A percentile compares a stretch with the other conserved stretches of the same genome.
These are phyloP conservation scores for Terrapene triunguis DNA, from an alignment of 2,113 vertebrate genomes.

Conservation along the genomic window DNA sequence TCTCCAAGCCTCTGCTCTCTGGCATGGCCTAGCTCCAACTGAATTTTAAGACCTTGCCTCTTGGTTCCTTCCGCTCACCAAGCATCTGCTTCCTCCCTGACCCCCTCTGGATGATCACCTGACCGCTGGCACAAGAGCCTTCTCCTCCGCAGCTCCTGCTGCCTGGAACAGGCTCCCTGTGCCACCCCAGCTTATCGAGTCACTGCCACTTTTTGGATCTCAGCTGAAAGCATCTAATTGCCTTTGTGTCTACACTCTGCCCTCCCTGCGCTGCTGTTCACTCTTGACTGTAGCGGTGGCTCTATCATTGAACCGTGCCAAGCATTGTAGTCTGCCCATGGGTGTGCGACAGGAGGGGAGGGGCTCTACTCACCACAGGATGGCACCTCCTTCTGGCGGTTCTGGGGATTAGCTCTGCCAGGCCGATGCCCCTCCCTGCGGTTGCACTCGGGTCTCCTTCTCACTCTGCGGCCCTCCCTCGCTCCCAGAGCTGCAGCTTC, in stretches of 20 bases:
- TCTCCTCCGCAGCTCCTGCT: not conserved
- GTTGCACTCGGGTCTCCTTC: not conserved
- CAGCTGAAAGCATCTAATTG: not conserved
- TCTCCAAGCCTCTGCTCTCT: not conserved
- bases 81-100: not conserved
- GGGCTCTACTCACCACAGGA: not conserved
- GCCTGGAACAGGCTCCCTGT: not conserved
- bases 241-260: not conserved
- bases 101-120: not conserved
- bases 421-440: no score
- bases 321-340: not conserved
- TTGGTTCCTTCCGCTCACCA: not conserved
- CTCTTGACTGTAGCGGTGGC: not conserved
- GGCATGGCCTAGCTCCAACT: not conserved
- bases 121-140: not conserved
- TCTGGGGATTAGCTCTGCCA: not conserved
- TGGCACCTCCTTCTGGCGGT: not conserved
- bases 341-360: not conserved
- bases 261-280: not conserved
- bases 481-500: not conserved
- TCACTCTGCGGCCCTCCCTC: not conserved
- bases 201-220: not conserved
- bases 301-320: not conserved
- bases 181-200: not conserved
- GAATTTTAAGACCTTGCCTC: not conserved